Evolutionary conservation across 2,113 vertebrate species (phyloP), one percentile per base, ranked within the genome.

Genomic region (Cheirogaleus medius): DNA sequence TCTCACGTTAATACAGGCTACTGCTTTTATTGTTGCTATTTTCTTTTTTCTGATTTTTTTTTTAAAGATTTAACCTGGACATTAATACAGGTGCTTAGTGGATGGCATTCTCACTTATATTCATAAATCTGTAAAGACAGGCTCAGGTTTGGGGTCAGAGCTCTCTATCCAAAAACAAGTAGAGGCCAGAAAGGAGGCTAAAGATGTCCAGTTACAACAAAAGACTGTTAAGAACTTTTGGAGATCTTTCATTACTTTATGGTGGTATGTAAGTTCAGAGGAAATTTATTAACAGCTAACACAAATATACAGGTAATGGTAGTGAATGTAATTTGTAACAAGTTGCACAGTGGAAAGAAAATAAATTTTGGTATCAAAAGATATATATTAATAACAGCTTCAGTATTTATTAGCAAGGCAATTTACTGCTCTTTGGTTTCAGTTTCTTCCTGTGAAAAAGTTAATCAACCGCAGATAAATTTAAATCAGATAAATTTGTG

Each of bases 181-280:
- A 66, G 58, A 87, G 39, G 83, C 3, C 5, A 86, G 42, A 44
- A 86, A 91, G 25, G 73, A 83, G 37, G 96, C 21, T 23, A 90
- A 58, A 80, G 49, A 82, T 77, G 44, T 54, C 91, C 23, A 42
- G 2, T 77, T 68, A 90, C 10, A 47, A 44, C 29, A 82, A 32
- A 63, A 20, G 18, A 78, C 52, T 34, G 52, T 23, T 21, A 85
- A 91, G 18, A 85, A 85, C 29, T 83, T 88, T 27, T 12, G 66
- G 47, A 91, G n/a, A 39, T 18, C 32, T 93, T 97, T 68, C 42
- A 89, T 92, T 81, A 95, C 32, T 89, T 85, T 91, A 90, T 34
- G 80, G 37, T 87, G 42, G 17, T 60, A 54, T 63, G 10, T 80
- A 84, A 64, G 37, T 58, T 94, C 78, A 47, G 82, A 80, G 32